These are phyloP conservation scores for Passer montanus DNA, from an alignment of 2,113 vertebrate genomes.

Conservation along the genomic window DNA sequence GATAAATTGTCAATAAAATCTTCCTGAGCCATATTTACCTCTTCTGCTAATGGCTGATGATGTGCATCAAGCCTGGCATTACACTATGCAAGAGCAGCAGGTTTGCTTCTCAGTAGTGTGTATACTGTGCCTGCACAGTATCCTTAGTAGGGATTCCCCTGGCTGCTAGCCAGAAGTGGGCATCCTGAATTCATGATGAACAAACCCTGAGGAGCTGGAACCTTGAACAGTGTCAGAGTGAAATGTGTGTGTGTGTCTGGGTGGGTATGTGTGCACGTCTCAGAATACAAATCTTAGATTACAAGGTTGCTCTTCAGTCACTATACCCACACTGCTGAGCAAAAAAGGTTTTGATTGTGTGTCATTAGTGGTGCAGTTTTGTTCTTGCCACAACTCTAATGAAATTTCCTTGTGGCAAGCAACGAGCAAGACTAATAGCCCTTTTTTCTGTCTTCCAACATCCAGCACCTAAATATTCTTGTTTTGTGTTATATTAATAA, in stretches of 20 bases:
- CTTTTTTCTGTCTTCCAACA: neutral
- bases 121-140: neutral
- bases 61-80: neutral
- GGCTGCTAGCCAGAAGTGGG: neutral
- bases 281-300: neutral
- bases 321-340: neutral
- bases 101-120: neutral
- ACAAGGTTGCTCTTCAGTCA: neutral
- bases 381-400: neutral
- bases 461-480: neutral
- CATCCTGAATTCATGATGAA: neutral
- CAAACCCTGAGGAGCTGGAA: neutral
- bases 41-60: neutral
- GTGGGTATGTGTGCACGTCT: accelerated
- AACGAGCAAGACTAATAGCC: neutral
- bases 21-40: neutral
- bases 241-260: neutral
- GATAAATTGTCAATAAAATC: neutral
- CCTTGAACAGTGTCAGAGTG: neutral
- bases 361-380: neutral
- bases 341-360: neutral
- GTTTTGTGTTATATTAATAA: neutral
- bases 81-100: neutral
- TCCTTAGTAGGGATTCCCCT: neutral
- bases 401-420: neutral